These are phyloP conservation scores for Sigmodon hispidus DNA, from an alignment of 2,113 vertebrate species.

Conservation along the genomic window DNA sequence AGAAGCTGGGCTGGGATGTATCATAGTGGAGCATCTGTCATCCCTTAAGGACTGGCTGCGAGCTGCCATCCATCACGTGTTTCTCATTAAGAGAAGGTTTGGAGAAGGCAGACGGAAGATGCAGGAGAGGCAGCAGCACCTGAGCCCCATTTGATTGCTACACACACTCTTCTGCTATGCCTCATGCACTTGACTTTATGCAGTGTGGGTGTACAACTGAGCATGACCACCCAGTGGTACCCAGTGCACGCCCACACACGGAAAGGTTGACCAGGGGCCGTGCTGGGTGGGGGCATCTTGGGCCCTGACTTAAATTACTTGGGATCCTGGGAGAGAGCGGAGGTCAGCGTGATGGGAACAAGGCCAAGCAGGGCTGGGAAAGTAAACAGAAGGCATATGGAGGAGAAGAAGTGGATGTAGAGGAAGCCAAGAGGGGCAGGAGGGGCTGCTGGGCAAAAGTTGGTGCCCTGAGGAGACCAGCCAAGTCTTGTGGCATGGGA, in stretches of 20 bases:
- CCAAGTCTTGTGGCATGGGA: constrained; percentile 77
- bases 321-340: constrained; percentile 68
- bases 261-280: background rate
- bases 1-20: background rate
- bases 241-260: background rate
- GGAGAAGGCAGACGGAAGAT: background rate
- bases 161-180: background rate
- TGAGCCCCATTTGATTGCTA: background rate
- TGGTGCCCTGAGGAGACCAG: constrained; percentile 67
- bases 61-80: background rate
- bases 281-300: background rate
- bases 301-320: constrained; percentile 48
- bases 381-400: constrained; percentile 72
- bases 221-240: background rate
- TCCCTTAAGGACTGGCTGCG: background rate
- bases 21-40: background rate
- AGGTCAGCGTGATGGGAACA: constrained; percentile 61
- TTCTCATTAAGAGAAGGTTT: background rate
- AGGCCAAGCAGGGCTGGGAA: constrained; percentile 68
- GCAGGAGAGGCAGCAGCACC: background rate
- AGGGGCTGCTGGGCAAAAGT: constrained; percentile 21
- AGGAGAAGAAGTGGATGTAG: background rate
- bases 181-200: background rate
- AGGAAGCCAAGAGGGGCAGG: constrained; percentile 40
- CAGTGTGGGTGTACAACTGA: background rate